A percentile compares a stretch with the other conserved stretches of the same genome.
Evolutionary conservation across 1,140 invertebrate species (phyloP).

Genomic region (Euura saliciscinereae): DNA sequence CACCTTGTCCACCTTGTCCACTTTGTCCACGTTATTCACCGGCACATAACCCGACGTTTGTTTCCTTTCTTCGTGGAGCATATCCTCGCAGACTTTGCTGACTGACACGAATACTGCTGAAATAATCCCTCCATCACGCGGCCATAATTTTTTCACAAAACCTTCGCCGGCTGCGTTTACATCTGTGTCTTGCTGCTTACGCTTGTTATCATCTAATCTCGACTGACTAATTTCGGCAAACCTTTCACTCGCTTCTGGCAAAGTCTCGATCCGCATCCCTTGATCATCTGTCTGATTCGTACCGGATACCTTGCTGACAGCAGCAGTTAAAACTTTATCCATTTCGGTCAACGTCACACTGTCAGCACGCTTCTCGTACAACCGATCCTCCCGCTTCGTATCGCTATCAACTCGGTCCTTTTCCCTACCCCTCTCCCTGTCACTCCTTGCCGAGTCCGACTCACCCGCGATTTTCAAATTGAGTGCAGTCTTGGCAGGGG

Average conservation of each 20-base stretch:
- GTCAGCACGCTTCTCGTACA: too few species aligned
- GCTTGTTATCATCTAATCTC: background rate
- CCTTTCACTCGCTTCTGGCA: background rate
- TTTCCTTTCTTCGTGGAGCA: background rate
- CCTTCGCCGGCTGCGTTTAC: background rate
- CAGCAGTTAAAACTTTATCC: too few species aligned
- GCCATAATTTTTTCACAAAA: background rate
- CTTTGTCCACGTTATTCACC: background rate
- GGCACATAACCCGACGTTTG: background rate
- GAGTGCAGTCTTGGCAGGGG: constrained; percentile 19
- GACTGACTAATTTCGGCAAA: background rate
- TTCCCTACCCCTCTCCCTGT: constrained; percentile 14
- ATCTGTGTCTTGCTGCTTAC: background rate
- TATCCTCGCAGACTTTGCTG: background rate
- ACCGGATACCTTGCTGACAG: too few species aligned
- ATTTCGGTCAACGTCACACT: too few species aligned
- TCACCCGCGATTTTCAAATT: constrained; percentile 16
- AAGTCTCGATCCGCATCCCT: background rate
- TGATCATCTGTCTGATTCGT: background rate
- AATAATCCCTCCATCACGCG: background rate
- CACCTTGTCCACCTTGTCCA: too few species aligned
- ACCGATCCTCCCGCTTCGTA: constrained; percentile 4
- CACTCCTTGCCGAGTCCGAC: constrained; percentile 15
- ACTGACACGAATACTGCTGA: background rate
- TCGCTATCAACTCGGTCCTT: background rate